Evolutionary conservation across 2,888 invertebrate genomes (phyloP).

Genomic region (Drosophila pseudotakahashii): DNA sequence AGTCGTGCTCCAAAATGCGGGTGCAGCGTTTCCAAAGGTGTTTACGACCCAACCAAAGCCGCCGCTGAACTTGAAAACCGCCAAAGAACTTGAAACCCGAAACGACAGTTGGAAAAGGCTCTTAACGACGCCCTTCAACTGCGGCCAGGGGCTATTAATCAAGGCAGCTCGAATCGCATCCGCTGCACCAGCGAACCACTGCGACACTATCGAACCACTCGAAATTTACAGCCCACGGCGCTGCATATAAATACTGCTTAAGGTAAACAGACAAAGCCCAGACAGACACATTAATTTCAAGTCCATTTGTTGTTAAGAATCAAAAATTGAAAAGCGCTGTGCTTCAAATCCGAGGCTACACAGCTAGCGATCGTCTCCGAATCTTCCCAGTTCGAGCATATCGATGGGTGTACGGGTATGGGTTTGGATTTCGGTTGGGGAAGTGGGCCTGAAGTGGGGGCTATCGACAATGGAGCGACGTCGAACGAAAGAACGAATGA

Average conservation of each 20-base stretch:
- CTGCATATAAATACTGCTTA: slow-evolving; percentile 26
- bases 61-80: slow-evolving; percentile 65
- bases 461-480: slow-evolving; percentile 28
- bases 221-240: slow-evolving; percentile 28
- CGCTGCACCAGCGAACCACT: slow-evolving; percentile 35
- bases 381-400: slow-evolving; percentile 22
- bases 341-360: slow-evolving; percentile 9
- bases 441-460: slow-evolving; percentile 46
- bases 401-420: neutral
- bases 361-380: slow-evolving; percentile 39
- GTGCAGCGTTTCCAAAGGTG: slow-evolving; percentile 56
- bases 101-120: slow-evolving; percentile 29
- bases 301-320: slow-evolving; percentile 49
- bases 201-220: slow-evolving; percentile 52
- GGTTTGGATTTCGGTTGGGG: neutral
- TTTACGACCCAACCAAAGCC: slow-evolving; percentile 46
- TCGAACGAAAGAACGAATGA: slow-evolving; percentile 48
- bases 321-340: slow-evolving; percentile 53
- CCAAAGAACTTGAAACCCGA: slow-evolving; percentile 13
- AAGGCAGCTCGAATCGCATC: slow-evolving; percentile 47
- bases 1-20: slow-evolving; percentile 44
- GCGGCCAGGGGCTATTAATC: slow-evolving; percentile 58
- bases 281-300: slow-evolving; percentile 61
- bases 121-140: slow-evolving; percentile 35
- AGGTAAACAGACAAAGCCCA: slow-evolving; percentile 40